phyloP scores from a whole-genome alignment of 2,888 invertebrate species.

The Pammene fasciana region DNA sequence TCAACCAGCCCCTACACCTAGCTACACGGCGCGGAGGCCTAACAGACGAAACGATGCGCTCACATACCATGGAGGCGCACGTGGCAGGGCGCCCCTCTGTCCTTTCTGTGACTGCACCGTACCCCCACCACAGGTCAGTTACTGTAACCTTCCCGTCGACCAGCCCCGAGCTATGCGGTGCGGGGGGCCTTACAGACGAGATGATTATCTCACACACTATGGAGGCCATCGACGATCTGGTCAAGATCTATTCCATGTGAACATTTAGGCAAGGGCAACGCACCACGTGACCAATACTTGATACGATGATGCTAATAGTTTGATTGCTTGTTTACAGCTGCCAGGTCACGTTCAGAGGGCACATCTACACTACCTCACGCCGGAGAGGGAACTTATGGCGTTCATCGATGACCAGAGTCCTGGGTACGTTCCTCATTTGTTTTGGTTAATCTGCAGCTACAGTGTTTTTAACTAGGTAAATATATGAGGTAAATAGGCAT shows the following conservation, averaged over 20 bases:
- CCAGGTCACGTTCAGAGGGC: conserved; percentile 91
- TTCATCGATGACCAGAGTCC: conserved; percentile 89
- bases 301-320: too few relatives aligned
- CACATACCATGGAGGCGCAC: conserved; percentile 90
- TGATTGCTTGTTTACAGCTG: conserved; percentile 70
- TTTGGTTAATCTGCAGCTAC: not conserved
- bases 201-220: conserved; percentile 91
- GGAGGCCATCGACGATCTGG: conserved; percentile 62
- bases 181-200: conserved; percentile 89
- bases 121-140: conserved; percentile 82
- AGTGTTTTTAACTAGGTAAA: too few relatives aligned
- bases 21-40: conserved; percentile 83
- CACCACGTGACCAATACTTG: too few relatives aligned
- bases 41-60: conserved; percentile 89
- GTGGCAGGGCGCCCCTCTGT: conserved; percentile 90
- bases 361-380: conserved; percentile 92
- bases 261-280: too few relatives aligned
- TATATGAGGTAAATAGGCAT: too few relatives aligned
- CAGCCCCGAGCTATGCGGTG: conserved; percentile 89
- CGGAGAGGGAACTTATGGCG: conserved; percentile 89
- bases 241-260: too few relatives aligned
- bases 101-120: too few relatives aligned
- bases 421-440: conserved; percentile 64
- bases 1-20: too few relatives aligned
- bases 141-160: conserved; percentile 42